Base-by-base conservation (phyloP, 2,888 invertebrate genomes). In the Bibio marci region DNA sequence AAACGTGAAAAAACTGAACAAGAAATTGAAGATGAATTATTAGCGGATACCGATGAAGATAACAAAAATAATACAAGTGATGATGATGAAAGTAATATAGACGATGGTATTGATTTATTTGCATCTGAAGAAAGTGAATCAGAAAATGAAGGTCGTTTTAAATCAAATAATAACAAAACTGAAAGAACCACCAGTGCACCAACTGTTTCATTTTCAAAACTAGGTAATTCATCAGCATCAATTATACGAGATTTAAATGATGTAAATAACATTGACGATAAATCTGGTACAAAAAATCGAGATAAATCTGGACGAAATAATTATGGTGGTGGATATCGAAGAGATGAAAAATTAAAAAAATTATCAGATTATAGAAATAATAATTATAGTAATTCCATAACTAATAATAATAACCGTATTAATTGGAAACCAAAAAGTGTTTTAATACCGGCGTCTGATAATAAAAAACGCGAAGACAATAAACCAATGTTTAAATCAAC, bases 111-210 rank as follows among this genome's bases (percentile, higher is more conserved):
- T 30, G 48, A 48, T 38, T 39, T 49, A 33, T 48, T 50, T 33
- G 45, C 48, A 12, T 48, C 48, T 12, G 49, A 49, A 26, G 49
- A 50, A 34, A 48, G 48, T 42, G 49, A 50, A 43, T 48, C 48
- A 1, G 49, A 48, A 41, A 48, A 46, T 43, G 48, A 48, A 25
- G 48, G 48, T 10, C 46, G 49, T 12, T 49, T 48, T 36, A 49
- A 49, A 35, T 44, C 45, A n/a, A 38, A 27, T 6, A 39, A 43
- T 13, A 44, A 38, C 26, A 46, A 44, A 39, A 46, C 35, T 36
- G 44, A 45, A 36, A 39, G 44, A 8, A 37, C 40, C 17, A 35
- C 30, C 11, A 45, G 41, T 17, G 41, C 41, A 8, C 31, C 46
- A 30, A 44, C 44, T 17, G 32, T 45, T 13, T 47, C 48, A 8